These are phyloP conservation scores for Periplaneta americana DNA, from an alignment of 1,140 invertebrate species.

Conservation along the genomic window DNA sequence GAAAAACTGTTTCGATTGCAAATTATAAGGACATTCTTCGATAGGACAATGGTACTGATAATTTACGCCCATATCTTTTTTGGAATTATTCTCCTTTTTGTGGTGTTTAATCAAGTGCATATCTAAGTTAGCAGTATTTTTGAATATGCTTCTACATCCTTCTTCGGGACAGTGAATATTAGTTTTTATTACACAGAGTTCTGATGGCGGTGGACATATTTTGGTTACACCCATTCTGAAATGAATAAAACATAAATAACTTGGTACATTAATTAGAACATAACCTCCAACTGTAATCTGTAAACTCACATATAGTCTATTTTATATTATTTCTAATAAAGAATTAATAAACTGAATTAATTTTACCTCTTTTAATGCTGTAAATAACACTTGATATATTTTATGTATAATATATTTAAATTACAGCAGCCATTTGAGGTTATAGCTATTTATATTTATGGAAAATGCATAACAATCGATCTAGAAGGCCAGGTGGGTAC, in stretches of 20 bases:
- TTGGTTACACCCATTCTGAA: conserved; percentile 1
- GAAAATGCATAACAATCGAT: no score
- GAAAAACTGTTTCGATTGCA: conserved; percentile 20
- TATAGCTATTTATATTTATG: no score
- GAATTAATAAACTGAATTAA: no score
- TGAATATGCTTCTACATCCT: conserved; percentile 14
- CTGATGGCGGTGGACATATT: conserved; percentile 16
- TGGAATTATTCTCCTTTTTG: conserved; percentile 8
- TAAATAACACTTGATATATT: no score
- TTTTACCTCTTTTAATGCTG: no score
- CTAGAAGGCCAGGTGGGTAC: no score
- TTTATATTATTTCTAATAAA: no score
- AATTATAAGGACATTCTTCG: conserved; percentile 22
- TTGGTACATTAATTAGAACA: no score
- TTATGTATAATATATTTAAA: no score
- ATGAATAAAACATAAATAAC: not conserved
- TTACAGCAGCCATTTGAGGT: no score
- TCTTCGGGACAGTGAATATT: conserved; percentile 18
- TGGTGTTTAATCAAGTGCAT: conserved; percentile 18
- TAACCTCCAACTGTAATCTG: no score
- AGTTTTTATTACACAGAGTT: conserved; percentile 14
- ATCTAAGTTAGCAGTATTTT: conserved; percentile 17
- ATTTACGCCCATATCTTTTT: not conserved
- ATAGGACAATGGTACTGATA: conserved; percentile 22
- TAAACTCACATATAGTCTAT: no score